These are phyloP conservation scores for Serrognathus titanus DNA, from an alignment of 2,888 invertebrate species.

Conservation along the genomic window DNA sequence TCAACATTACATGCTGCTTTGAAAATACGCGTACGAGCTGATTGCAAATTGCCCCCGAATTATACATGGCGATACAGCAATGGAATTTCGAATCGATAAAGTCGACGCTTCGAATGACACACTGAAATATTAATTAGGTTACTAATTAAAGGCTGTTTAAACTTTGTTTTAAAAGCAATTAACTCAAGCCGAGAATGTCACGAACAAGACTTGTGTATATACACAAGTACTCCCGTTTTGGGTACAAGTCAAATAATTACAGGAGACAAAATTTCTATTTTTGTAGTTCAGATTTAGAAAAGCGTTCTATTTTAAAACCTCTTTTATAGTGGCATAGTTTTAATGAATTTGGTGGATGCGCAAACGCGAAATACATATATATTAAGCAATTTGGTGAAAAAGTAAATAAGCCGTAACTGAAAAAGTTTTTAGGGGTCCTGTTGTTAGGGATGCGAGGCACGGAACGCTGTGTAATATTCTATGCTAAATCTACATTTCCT, in stretches of 20 bases:
- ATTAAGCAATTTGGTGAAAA: conserved; percentile 11
- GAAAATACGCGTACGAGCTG: neutral
- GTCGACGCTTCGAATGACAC: neutral
- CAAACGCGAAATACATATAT: conserved; percentile 1
- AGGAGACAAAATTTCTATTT: no score
- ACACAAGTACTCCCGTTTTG: no score
- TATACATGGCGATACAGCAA: neutral
- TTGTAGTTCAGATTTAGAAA: no score
- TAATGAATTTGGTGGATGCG: no score
- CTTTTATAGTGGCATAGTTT: no score
- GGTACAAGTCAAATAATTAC: no score
- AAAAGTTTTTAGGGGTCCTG: conserved; percentile 10
- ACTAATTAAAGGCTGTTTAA: neutral
- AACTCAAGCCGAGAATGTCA: no score
- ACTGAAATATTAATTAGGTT: neutral
- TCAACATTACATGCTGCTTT: neutral
- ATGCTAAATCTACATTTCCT: conserved; percentile 36
- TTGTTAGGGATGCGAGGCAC: conserved; percentile 24
- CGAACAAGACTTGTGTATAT: no score
- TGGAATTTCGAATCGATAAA: neutral
- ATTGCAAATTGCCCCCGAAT: neutral
- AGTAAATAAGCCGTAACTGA: conserved; percentile 15
- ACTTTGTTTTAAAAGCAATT: no score
- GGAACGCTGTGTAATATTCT: conserved; percentile 29
- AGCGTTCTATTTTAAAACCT: no score